These are phyloP conservation scores for Phymastichus coffea DNA, from an alignment of 1,140 invertebrate genomes.

Conservation along the genomic window DNA sequence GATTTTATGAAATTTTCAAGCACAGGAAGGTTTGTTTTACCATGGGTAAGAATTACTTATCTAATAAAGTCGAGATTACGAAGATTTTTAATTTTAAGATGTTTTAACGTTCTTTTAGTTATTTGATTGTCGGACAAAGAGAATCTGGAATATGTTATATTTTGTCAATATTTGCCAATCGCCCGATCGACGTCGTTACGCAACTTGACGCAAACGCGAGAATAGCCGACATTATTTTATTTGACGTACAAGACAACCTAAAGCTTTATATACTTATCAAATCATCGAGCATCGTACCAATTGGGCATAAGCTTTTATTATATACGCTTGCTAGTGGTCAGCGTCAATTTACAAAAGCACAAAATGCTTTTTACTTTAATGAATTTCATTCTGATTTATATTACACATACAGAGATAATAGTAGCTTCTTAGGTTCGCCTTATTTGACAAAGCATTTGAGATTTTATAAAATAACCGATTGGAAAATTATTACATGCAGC, in stretches of 20 bases:
- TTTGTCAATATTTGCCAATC: conserved; percentile 30
- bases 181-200: conserved; percentile 29
- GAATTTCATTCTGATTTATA: too few relatives aligned
- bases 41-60: conserved; percentile 24
- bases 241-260: conserved; percentile 25
- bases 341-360: conserved; percentile 3
- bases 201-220: conserved; percentile 16
- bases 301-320: conserved; percentile 32
- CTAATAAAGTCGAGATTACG: background rate
- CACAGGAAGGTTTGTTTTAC: conserved; percentile 40
- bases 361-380: conserved; percentile 18
- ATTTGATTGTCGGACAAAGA: conserved; percentile 35
- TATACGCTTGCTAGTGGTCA: conserved; percentile 27
- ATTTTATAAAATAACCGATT: conserved; percentile 30
- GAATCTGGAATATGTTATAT: conserved; percentile 40
- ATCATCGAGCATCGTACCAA: background rate
- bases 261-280: conserved; percentile 33
- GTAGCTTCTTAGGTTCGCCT: too few relatives aligned
- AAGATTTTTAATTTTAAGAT: background rate
- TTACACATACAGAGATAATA: too few relatives aligned
- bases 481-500: conserved; percentile 20
- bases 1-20: conserved; percentile 47
- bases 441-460: conserved; percentile 38
- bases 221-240: conserved; percentile 40
- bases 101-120: background rate